Conservation (phyloP, 2,797 vertebrate genomes). For the Sebastes itinus region DNA sequence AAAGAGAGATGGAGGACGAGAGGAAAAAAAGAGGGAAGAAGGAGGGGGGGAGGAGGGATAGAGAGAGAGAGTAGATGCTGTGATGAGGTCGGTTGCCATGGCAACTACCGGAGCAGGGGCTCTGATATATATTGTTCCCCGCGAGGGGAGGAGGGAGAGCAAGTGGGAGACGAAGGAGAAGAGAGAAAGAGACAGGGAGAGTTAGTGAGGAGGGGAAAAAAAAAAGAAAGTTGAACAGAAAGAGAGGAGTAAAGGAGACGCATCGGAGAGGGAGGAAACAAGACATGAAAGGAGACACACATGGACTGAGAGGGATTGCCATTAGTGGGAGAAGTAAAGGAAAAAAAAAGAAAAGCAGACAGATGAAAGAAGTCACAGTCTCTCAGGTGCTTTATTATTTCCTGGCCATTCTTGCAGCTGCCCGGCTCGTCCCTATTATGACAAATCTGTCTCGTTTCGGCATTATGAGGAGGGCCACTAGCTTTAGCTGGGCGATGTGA, state of each 20-base stretch:
- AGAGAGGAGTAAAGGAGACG: background rate
- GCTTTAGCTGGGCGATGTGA: constrained; percentile 66
- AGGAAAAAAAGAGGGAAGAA: background rate
- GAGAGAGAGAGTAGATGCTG: constrained; percentile 37
- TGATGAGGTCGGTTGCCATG: constrained; percentile 79
- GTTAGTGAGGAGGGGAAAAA: constrained; percentile 28
- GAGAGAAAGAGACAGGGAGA: constrained; percentile 40
- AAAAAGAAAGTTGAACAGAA: constrained; percentile 16
- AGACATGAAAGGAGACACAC: constrained; percentile 58
- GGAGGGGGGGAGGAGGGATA: background rate
- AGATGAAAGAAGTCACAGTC: constrained; percentile 69
- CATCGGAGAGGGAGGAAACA: constrained; percentile 32
- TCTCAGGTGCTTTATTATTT: constrained; percentile 74
- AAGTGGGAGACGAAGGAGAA: constrained; percentile 42
- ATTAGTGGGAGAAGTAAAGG: constrained; percentile 52
- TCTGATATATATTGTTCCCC: constrained; percentile 79
- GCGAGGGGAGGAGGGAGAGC: constrained; percentile 56
- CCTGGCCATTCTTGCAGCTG: constrained; percentile 51
- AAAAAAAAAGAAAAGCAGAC: constrained; percentile 7
- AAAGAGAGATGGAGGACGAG: constrained; percentile 12
- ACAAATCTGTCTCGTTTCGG: constrained; percentile 70
- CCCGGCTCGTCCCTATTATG: constrained; percentile 64
- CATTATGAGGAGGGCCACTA: constrained; percentile 59
- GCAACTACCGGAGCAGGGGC: constrained; percentile 76
- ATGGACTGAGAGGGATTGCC: constrained; percentile 33